Evolutionary conservation across 2,113 vertebrate species (phyloP), one percentile per base, ranked within the genome.

Genomic region (Trogon melanurus): DNA sequence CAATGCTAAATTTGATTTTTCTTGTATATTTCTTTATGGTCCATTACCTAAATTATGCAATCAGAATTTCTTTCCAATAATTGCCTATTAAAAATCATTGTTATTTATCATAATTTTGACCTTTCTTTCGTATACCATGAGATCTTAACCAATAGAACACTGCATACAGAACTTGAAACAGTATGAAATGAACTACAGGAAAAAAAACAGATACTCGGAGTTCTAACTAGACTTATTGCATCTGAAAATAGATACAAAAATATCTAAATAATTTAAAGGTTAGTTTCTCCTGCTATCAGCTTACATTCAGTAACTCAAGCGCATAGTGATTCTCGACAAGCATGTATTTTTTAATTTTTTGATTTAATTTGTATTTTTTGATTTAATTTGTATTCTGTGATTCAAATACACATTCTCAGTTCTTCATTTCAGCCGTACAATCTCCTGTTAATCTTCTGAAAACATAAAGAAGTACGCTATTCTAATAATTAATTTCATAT

Each of bases 401-500:
- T 69, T 76, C 45, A 78, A 79, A 82, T 27, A 79, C 5, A 54
- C 6, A 17, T 60, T 82, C 69, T 81, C 41, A 41, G 25, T 73
- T 80, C 58, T 69, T 89, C 30, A 90, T 23, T 66, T 85, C 65
- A 45, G 71, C 10, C 50, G 65, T 88, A 72, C 48, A 62, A 56
- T 89, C 79, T 93, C 91, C 65, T 9, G 10, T 89, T 93, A 89
- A 89, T 88, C 84, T 97, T 94, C 64, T 41, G 36, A 90, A 61
- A 97, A 80, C 58, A 91, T 36, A 56, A 58, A 67, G 36, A 90
- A 79, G 29, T 23, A 67, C 18, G 9, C 22, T 82, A 71, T 74
- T 89, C 84, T 94, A 91, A 56, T 86, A 93, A 97, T 92, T 93
- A 93, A 95, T 94, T 95, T 91, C 22, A 54, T n/a, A 87, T 95